Conservation (phyloP, 64 coral and sea anemone genomes). For the Catalaphyllia jardinei region DNA sequence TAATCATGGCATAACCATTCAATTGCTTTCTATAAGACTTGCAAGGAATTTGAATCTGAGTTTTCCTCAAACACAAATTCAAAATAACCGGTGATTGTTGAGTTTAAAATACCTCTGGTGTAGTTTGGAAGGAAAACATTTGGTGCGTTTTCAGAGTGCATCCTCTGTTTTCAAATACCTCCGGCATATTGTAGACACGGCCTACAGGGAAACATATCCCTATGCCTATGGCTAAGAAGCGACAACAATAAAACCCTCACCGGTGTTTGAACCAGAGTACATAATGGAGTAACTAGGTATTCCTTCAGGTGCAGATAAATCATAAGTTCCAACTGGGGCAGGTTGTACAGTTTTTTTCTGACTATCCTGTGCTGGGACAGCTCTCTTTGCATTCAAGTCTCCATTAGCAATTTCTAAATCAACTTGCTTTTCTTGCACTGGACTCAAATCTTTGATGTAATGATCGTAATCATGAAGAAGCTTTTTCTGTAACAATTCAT, state of each 20-base stretch:
- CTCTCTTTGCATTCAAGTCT: constrained; percentile 38
- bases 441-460: constrained; percentile 58
- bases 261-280: constrained; percentile 30
- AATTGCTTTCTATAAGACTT: no score
- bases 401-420: constrained; percentile 70
- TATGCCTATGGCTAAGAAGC: neutral
- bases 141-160: no score
- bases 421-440: constrained; percentile 46
- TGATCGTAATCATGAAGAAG: constrained; percentile 71
- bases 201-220: neutral
- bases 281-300: constrained; percentile 76
- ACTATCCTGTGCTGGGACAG: neutral
- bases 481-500: constrained; percentile 76
- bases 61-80: no score
- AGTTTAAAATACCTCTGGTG: no score
- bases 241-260: neutral
- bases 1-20: no score
- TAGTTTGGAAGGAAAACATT: no score
- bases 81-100: no score
- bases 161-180: no score
- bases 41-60: no score
- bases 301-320: constrained; percentile 55
- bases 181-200: no score
- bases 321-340: constrained; percentile 72
- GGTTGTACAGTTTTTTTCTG: constrained; percentile 43